phyloP scores from a whole-genome alignment of 2,113 vertebrate species.

The Phylloscopus whistleri region DNA sequence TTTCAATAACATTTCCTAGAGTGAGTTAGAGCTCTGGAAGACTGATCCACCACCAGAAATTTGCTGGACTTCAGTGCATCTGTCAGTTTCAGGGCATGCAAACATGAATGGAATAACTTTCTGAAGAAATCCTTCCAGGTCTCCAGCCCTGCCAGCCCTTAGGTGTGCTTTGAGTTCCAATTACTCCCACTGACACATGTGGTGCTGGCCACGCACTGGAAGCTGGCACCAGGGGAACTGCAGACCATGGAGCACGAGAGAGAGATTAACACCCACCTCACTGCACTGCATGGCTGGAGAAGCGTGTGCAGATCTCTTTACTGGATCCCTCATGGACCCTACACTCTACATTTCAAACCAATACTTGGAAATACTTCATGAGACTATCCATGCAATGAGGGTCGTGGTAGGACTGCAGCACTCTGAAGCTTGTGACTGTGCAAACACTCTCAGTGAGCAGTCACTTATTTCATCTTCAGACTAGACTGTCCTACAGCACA shows the following conservation, averaged over 20 bases:
- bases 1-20: neutral
- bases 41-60: neutral
- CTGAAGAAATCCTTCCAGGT: neutral
- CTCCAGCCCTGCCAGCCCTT: neutral
- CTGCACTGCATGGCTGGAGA: neutral
- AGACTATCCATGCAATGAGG: neutral
- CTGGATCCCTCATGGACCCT: neutral
- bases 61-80: neutral
- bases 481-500: neutral
- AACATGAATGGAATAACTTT: neutral
- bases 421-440: neutral
- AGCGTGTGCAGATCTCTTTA: neutral
- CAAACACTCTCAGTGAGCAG: neutral
- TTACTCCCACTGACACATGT: neutral
- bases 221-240: neutral
- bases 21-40: neutral
- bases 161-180: neutral
- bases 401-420: neutral
- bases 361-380: neutral
- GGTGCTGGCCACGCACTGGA: neutral
- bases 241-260: neutral
- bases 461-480: neutral
- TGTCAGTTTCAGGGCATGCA: neutral
- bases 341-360: neutral
- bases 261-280: neutral